Conservation (phyloP, 1,140 invertebrate genomes). For the Drosophila gunungcola region DNA sequence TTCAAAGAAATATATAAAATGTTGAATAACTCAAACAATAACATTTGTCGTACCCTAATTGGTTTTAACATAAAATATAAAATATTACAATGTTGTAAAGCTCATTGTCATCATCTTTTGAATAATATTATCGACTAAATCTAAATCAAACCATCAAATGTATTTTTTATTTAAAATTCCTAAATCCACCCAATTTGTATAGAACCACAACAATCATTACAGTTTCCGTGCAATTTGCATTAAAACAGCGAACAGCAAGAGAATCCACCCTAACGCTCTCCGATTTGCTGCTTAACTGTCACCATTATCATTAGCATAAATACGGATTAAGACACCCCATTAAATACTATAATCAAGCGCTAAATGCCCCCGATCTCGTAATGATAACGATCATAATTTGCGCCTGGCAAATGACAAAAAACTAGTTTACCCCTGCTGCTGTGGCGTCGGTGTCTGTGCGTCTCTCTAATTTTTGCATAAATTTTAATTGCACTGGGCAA, state of each 20-base stretch:
- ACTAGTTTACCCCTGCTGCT: constrained; percentile 39
- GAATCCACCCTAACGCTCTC: background rate
- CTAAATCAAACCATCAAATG: too few species aligned
- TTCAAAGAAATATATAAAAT: too few species aligned
- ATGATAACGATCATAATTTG: constrained; percentile 63
- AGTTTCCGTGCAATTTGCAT: constrained; percentile 19
- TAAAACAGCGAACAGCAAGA: constrained; percentile 1
- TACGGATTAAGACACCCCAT: constrained; percentile 36
- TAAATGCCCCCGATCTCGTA: constrained; percentile 50
- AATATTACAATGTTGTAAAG: too few species aligned
- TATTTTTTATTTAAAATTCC: background rate
- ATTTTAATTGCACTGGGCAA: constrained; percentile 66
- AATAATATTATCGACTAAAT: too few species aligned
- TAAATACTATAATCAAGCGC: constrained; percentile 57
- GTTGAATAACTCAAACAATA: too few species aligned
- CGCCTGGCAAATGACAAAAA: constrained; percentile 58
- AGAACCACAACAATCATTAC: constrained; percentile 12
- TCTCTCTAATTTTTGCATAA: constrained; percentile 70
- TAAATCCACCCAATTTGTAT: background rate
- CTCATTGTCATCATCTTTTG: too few species aligned
- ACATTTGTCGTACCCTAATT: too few species aligned
- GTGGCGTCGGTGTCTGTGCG: background rate
- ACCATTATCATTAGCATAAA: constrained; percentile 40
- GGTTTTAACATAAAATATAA: too few species aligned
- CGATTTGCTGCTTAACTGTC: constrained; percentile 8